phyloP scores from a whole-genome alignment of 2,797 vertebrate species.

The Oreochromis mossambicus region DNA sequence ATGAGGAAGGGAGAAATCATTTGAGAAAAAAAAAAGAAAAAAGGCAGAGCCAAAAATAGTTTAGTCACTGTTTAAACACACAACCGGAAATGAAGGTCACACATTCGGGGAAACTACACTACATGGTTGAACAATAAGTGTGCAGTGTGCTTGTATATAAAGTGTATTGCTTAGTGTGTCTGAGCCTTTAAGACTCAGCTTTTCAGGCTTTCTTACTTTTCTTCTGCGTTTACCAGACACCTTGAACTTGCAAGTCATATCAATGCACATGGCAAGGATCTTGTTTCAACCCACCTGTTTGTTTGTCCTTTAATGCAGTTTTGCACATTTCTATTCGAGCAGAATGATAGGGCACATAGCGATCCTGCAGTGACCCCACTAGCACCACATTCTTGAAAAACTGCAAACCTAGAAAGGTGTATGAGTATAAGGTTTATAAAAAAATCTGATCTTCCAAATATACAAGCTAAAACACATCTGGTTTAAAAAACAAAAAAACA shows the following conservation, averaged over 20 bases:
- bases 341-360: conserved; percentile 98
- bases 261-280: neutral
- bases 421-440: neutral
- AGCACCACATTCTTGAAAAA: conserved; percentile 97
- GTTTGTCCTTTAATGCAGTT: conserved; percentile 98
- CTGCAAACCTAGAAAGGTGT: conserved; percentile 84
- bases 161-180: neutral
- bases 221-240: neutral
- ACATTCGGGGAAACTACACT: neutral
- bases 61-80: neutral
- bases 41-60: neutral
- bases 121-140: neutral
- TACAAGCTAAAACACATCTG: neutral
- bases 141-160: neutral
- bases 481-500: neutral
- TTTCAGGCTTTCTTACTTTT: neutral
- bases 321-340: conserved; percentile 99
- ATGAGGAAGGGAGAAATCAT: neutral
- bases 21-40: neutral
- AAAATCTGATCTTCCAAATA: neutral
- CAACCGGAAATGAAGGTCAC: neutral
- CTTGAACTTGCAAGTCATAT: neutral
- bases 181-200: neutral
- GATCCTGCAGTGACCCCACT: conserved; percentile 96
- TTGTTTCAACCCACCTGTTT: conserved; percentile 83